Percentiles rank a stretch among this genome's conserved stretches.
Evolutionary conservation across 1,140 invertebrate species (phyloP).

Genomic region (Nasonia vitripennis): DNA sequence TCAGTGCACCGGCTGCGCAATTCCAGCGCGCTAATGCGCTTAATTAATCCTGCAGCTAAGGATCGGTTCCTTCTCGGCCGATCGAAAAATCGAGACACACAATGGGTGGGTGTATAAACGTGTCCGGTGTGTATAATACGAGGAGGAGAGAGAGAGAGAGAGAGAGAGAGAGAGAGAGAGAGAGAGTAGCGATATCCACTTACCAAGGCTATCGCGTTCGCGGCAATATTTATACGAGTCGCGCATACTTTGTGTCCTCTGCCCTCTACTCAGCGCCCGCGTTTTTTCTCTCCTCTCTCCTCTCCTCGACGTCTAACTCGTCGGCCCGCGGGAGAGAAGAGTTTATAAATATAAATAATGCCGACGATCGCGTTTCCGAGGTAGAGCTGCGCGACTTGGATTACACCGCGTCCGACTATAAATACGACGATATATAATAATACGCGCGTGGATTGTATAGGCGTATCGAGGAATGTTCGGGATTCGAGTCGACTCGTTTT

Average conservation of each 20-base stretch:
- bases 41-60: too few relatives aligned
- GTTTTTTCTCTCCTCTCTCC: background rate
- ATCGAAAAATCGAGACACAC: too few relatives aligned
- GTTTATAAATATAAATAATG: background rate
- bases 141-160: too few relatives aligned
- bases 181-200: background rate
- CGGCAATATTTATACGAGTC: slow-evolving; percentile 31
- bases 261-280: background rate
- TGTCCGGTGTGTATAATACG: background rate
- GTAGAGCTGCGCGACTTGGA: background rate
- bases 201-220: slow-evolving; percentile 27
- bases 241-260: slow-evolving; percentile 14
- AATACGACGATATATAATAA: background rate
- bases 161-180: background rate
- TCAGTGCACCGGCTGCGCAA: too few relatives aligned
- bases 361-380: background rate
- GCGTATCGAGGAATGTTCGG: background rate
- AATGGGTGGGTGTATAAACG: background rate
- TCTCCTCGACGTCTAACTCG: background rate
- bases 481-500: background rate
- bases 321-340: background rate
- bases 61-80: too few relatives aligned
- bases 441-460: background rate
- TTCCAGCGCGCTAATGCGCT: too few relatives aligned
- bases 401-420: background rate